Evolutionary conservation across 1,140 invertebrate genomes (phyloP), one percentile per base, ranked within the genome.

Genomic region (Zaprionus taronus): DNA sequence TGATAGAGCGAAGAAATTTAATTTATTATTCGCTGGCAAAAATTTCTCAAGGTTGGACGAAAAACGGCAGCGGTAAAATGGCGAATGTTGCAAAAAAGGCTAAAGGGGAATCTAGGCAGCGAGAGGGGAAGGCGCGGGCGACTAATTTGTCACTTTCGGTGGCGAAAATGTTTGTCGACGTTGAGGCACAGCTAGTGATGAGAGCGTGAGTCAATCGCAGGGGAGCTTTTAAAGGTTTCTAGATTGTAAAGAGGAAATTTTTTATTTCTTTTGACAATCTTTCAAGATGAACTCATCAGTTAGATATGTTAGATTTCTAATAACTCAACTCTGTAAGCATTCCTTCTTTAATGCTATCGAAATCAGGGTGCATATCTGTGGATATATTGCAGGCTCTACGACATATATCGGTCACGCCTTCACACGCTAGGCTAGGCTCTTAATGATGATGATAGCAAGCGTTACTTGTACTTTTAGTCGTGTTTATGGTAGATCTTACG

Each of bases 1-100:
- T 12, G 38, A 28, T 7, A 34, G 31, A 34, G 31, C 31, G 24
- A 11, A 51, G 41, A 71, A 36, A 66, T 34, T 70, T 70, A 47
- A 78, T 76, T 79, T 76, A 61, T 76, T 79, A 83, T 83, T 72
- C 67, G 5, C 28, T 67, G 20, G 38, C 44, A 64, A 70, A 55
- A 68, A 60, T n/a, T n/a, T 41, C 66, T 65, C 51, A 81, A 79
- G 79, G 79, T 68, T 69, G 60, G n/a, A 58, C 53, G 63, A 49
- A 57, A 66, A 55, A 64, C 51, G 49, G 47, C 61, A 62, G 58
- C 51, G 38, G 62, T 2, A 58, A 58, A 65, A 62, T 28, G 60
- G 64, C 61, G 20, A 80, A 57, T 22, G 31, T n/a, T 34, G 31
- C 31, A 4, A 34, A 34, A 34, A 5, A 20, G 38, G 15, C 5